Percentiles rank a stretch among this genome's conserved stretches.
Evolutionary conservation across 2,113 vertebrate genomes (phyloP).

Genomic region (Otus sunia): DNA sequence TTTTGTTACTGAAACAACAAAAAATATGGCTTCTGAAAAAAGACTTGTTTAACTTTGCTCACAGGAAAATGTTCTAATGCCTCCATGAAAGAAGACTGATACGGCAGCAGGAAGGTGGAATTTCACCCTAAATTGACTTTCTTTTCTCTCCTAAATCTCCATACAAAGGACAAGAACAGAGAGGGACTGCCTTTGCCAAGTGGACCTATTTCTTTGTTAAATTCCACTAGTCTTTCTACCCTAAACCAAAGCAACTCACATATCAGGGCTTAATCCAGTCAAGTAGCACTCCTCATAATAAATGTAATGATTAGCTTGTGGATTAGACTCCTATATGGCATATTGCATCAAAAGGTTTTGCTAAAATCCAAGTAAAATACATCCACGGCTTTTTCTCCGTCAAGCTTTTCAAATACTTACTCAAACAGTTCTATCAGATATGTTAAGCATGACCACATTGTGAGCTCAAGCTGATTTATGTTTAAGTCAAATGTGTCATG

Average conservation of each 20-base stretch:
- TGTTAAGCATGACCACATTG: not conserved
- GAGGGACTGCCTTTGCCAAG: not conserved
- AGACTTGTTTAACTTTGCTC: not conserved
- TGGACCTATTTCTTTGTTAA: not conserved
- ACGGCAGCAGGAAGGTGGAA: not conserved
- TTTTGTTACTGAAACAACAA: not conserved
- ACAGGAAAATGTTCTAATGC: not conserved
- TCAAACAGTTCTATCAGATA: constrained; percentile 28
- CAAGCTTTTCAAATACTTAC: constrained; percentile 33
- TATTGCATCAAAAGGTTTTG: constrained; percentile 31
- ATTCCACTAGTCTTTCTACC: not conserved
- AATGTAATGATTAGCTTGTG: constrained; percentile 29
- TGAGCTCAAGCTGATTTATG: constrained; percentile 12
- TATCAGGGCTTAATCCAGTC: not conserved
- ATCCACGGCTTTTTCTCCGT: not conserved
- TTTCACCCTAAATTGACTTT: not conserved
- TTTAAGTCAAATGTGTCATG: not conserved
- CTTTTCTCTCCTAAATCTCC: not conserved
- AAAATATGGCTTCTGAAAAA: not conserved
- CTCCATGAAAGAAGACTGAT: not conserved
- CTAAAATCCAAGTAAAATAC: constrained; percentile 57
- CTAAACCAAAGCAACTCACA: not conserved
- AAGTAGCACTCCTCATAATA: not conserved
- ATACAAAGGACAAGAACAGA: not conserved
- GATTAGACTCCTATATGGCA: constrained; percentile 17